Evolutionary conservation across 2,888 invertebrate species (phyloP), one percentile per base, ranked within the genome.

Genomic region (Cryptops parisi): DNA sequence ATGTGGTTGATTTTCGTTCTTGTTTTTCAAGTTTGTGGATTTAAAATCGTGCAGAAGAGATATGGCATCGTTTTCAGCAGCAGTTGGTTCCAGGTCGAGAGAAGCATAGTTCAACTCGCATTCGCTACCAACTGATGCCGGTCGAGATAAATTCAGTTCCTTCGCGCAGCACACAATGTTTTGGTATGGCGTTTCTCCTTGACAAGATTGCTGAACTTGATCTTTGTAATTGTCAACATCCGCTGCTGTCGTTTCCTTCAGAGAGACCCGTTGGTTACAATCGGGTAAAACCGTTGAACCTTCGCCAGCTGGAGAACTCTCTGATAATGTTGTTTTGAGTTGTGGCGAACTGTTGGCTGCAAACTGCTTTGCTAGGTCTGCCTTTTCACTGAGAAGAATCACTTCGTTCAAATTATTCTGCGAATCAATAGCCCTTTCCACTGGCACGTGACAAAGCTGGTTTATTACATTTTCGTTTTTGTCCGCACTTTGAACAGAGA

Each of bases 81-180:
- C 12, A 25, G 21, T 21, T 22, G 39, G 27, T n/a, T 40, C 57
- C 22, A 69, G 59, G 53, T 69, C 69, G 23, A 68, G 55, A 3
- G 64, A 63, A 9, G 66, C 68, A 58, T 69, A 69, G 55, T 68
- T 65, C 53, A 82, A 65, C 60, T 74, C 74, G 52, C 70, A 67
- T 57, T 70, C 71, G n/a, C 68, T 64, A 55, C 65, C 65, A 19
- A 66, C 65, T 2, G 68, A 66, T 24, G 59, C 47, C 22, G 60
- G 55, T 2, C 58, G 55, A 26, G 58, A 59, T 15, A 49, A 33
- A 12, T 54, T 48, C 12, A 54, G 54, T 22, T 54, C 51, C 21
- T 46, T 47, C 12, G 52, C 44, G 24, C 55, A 54, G 46, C 52
- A 47, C 2, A 54, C 51, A 25, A 59, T 54, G 39, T 59, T 59